Evolutionary conservation across 1,140 invertebrate genomes (phyloP), one percentile per base, ranked within the genome.

Genomic region (Pogonognathellus flavescens): DNA sequence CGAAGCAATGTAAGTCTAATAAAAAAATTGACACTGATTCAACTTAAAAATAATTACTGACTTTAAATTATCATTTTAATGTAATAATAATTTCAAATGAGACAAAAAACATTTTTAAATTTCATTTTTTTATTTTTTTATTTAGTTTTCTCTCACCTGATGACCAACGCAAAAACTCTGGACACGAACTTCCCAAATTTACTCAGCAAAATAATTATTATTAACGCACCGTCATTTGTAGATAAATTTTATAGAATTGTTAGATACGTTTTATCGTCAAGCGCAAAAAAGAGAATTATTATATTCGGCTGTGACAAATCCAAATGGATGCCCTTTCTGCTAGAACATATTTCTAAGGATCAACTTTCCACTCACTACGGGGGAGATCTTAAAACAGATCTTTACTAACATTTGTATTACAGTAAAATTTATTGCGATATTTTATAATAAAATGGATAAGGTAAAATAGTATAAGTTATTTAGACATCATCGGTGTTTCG

Each of bases 231-330:
- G 7, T 16, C 31, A 9, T 76, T 76, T 49, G 5, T 49, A 16
- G 41, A 76, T 31, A 76, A 76, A 1, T 18, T 76, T 25, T 76
- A 76, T 31, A 41, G 7, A 41, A 76, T 76, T 0, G 4, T 76
- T 13, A 76, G 49, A 50, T 76, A 18, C 4, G 16, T 76, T n/a
- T 2, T 76, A 31, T 31, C 70, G n/a, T 16, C 31, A 50, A 41
- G 70, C 11, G 31, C 41, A 7, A 76, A 31, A 18, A 7, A 31
- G 9, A 49, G 25, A 50, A 31, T 76, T 76, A 9, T 41, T 11
- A 50, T 76, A 49, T 76, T 76, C 70, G 70, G 70, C 31, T 49
- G 14, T 16, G 70, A 76, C 70, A 76, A 50, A 41, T n/a, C 70
- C 13, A 0, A 76, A 10, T 76, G 70, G 70, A n/a, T 49, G 25